These are phyloP conservation scores for Rhynchonycteris naso DNA, from an alignment of 2,797 vertebrate genomes.

Conservation along the genomic window DNA sequence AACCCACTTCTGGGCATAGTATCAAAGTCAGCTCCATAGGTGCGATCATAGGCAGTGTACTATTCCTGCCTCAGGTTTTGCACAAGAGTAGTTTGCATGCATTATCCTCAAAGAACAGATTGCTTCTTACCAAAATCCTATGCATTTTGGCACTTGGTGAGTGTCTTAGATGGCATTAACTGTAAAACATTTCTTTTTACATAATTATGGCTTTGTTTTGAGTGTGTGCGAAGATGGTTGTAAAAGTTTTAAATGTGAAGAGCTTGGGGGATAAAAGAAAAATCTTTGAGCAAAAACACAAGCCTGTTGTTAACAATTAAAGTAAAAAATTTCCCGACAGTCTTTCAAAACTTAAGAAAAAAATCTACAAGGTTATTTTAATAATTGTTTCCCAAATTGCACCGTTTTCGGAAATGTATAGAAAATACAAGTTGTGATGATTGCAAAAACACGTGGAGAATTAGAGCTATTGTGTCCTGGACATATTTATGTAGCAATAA, in stretches of 20 bases:
- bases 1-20: slow-evolving; percentile 81
- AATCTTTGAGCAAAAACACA: slow-evolving; percentile 71
- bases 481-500: slow-evolving; percentile 75
- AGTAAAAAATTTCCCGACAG: slow-evolving; percentile 74
- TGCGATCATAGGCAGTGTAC: slow-evolving; percentile 78
- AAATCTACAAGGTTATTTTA: slow-evolving; percentile 73
- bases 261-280: slow-evolving; percentile 70
- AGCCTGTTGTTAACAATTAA: slow-evolving; percentile 79
- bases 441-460: slow-evolving; percentile 78
- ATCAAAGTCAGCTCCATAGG: slow-evolving; percentile 76
- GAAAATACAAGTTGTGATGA: slow-evolving; percentile 78
- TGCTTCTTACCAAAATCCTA: slow-evolving; percentile 83
- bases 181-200: slow-evolving; percentile 84
- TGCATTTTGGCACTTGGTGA: slow-evolving; percentile 82
- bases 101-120: slow-evolving; percentile 83
- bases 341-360: slow-evolving; percentile 65
- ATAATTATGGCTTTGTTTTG: slow-evolving; percentile 83
- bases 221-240: slow-evolving; percentile 78
- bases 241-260: slow-evolving; percentile 83
- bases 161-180: slow-evolving; percentile 83
- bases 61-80: slow-evolving; percentile 79
- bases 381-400: slow-evolving; percentile 80
- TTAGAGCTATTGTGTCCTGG: slow-evolving; percentile 74
- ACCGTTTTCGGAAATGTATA: slow-evolving; percentile 75
- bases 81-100: slow-evolving; percentile 79